Conservation (phyloP, 1,140 invertebrate species). For the Micrasema minimum region DNA sequence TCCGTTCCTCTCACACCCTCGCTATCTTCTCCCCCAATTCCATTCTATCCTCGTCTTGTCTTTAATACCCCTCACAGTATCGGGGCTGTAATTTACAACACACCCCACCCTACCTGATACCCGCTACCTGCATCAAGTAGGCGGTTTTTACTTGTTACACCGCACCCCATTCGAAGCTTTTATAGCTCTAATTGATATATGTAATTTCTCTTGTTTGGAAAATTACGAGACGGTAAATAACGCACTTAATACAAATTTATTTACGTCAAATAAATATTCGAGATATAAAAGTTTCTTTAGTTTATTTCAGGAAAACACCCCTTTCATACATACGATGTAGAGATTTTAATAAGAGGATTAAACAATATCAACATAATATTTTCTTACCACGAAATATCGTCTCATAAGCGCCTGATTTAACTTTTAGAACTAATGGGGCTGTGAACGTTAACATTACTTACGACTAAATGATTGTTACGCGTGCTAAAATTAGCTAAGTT, state of each 20-base stretch:
- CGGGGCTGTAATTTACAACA: slow-evolving; percentile 50
- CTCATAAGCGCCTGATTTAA: not conserved
- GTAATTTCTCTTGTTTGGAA: too few relatives aligned
- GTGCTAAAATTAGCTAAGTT: not conserved
- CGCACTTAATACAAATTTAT: too few relatives aligned
- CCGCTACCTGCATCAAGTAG: not conserved
- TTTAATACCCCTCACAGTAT: slow-evolving; percentile 23
- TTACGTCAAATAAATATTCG: too few relatives aligned
- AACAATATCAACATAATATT: too few relatives aligned
- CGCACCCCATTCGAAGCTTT: slow-evolving; percentile 2
- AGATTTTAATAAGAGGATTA: too few relatives aligned
- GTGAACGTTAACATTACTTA: slow-evolving; percentile 13
- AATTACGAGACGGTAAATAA: too few relatives aligned
- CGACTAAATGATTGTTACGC: slow-evolving; percentile 13
- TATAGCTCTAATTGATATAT: slow-evolving; percentile 15
- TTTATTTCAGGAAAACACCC: too few relatives aligned
- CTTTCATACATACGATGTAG: too few relatives aligned
- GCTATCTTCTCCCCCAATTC: not conserved
- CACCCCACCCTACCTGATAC: slow-evolving; percentile 43
- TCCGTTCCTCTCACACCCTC: slow-evolving; percentile 1
- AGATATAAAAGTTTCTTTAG: too few relatives aligned
- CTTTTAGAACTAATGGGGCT: not conserved
- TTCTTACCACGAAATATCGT: too few relatives aligned
- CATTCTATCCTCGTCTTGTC: not conserved
- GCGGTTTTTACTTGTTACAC: slow-evolving; percentile 12